These are phyloP conservation scores for Meteorus colon DNA, from an alignment of 2,888 invertebrate genomes.

Conservation along the genomic window DNA sequence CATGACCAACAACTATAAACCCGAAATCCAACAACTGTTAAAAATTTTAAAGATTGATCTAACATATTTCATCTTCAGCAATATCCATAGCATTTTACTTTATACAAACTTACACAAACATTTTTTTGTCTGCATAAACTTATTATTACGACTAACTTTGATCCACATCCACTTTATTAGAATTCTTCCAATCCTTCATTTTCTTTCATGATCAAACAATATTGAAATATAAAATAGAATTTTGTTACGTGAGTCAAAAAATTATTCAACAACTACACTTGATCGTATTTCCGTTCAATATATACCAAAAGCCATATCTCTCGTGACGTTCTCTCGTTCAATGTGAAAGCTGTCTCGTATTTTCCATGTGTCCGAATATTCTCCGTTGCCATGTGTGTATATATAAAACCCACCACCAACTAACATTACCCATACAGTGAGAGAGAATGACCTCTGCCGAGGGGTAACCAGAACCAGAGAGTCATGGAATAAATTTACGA, in stretches of 20 bases:
- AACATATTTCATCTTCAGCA: background rate
- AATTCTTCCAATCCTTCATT: background rate
- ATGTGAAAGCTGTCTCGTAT: slow-evolving; percentile 46
- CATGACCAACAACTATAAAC: background rate
- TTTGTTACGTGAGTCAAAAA: background rate
- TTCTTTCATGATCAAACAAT: background rate
- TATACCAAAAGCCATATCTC: slow-evolving; percentile 31
- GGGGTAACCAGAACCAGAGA: slow-evolving; percentile 45
- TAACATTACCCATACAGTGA: slow-evolving; percentile 10
- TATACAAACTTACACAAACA: slow-evolving; percentile 31
- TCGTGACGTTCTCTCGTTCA: slow-evolving; percentile 29
- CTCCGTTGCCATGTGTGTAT: background rate
- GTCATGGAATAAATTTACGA: slow-evolving; percentile 54
- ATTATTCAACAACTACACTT: slow-evolving; percentile 5
- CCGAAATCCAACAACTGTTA: background rate
- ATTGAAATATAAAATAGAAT: slow-evolving; percentile 16
- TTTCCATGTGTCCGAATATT: slow-evolving; percentile 47
- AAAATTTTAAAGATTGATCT: slow-evolving; percentile 3
- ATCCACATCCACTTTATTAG: background rate
- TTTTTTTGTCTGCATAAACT: background rate
- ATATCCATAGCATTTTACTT: background rate
- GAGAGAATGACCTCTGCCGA: slow-evolving; percentile 24
- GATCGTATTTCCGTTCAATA: slow-evolving; percentile 14
- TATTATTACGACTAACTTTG: background rate
- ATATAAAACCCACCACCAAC: background rate